A percentile compares a stretch with the other conserved stretches of the same genome.
These are phyloP conservation scores for Gadus chalcogrammus DNA, from an alignment of 2,113 vertebrate species.

Conservation along the genomic window DNA sequence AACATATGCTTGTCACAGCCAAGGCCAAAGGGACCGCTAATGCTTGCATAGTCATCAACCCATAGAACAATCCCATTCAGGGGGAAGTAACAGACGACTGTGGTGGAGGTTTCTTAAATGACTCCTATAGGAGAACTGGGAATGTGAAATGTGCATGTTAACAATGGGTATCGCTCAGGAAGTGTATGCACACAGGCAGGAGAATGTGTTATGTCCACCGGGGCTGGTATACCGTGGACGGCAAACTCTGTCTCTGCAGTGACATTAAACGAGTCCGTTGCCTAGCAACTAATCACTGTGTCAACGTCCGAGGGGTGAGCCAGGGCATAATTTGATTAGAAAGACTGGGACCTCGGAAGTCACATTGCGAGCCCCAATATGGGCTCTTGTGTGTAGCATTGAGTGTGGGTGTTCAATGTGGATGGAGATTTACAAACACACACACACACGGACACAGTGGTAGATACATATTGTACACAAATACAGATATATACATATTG, in stretches of 20 bases:
- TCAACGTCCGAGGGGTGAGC: constrained; percentile 9
- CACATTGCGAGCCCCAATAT: neutral
- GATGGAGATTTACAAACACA: neutral
- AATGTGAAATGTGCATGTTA: too few relatives aligned
- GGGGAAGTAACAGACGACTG: too few relatives aligned
- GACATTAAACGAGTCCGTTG: constrained; percentile 9
- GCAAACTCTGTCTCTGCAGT: neutral
- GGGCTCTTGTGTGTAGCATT: neutral
- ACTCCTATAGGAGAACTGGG: too few relatives aligned
- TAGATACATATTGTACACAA: neutral
- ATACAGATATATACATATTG: neutral
- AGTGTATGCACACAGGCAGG: too few relatives aligned
- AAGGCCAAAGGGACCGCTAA: too few relatives aligned
- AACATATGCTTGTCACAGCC: too few relatives aligned
- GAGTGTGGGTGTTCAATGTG: neutral
- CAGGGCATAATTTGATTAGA: constrained; percentile 11
- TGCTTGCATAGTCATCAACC: neutral
- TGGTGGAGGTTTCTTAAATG: too few relatives aligned
- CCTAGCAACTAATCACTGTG: constrained; percentile 14
- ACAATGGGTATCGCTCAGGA: too few relatives aligned
- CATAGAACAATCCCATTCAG: too few relatives aligned
- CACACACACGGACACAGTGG: neutral
- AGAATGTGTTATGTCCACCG: neutral
- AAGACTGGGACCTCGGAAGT: constrained; percentile 1
- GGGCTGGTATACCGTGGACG: constrained; percentile 3